phyloP scores from a whole-genome alignment of 2,113 vertebrate species.

The Agapornis roseicollis region DNA sequence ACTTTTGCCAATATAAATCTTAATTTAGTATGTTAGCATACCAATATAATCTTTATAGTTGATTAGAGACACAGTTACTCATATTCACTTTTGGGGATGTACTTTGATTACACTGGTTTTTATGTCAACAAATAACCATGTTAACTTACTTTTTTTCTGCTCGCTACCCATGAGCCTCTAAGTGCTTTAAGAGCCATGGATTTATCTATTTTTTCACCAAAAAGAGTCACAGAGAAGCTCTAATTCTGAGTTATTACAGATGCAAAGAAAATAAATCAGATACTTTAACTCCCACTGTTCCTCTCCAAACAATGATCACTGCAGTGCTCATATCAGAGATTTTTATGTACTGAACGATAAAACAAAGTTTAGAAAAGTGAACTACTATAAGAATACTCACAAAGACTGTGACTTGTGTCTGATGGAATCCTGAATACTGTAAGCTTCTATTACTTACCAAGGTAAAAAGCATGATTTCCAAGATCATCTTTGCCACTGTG shows the following conservation, averaged over 20 bases:
- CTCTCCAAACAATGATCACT: background rate
- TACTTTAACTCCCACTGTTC: background rate
- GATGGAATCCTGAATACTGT: background rate
- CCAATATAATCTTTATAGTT: background rate
- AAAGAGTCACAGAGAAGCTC: background rate
- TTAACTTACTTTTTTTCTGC: background rate
- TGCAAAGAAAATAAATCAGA: background rate
- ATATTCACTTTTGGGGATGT: background rate
- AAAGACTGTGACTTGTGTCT: background rate
- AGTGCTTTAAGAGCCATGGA: background rate
- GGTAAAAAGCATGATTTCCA: background rate
- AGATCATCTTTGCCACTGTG: background rate
- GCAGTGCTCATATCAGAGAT: fast-evolving
- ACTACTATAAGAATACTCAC: background rate
- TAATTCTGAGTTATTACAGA: background rate
- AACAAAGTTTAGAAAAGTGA: background rate
- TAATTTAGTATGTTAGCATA: background rate
- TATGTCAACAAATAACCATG: background rate
- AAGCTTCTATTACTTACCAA: background rate
- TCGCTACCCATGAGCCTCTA: background rate
- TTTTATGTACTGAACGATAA: background rate
- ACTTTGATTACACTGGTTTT: background rate
- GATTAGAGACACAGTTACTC: background rate
- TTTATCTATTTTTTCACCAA: background rate
- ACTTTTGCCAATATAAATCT: background rate